These are phyloP conservation scores for Morinoia aosen DNA, from an alignment of 2,888 invertebrate genomes.

Conservation along the genomic window DNA sequence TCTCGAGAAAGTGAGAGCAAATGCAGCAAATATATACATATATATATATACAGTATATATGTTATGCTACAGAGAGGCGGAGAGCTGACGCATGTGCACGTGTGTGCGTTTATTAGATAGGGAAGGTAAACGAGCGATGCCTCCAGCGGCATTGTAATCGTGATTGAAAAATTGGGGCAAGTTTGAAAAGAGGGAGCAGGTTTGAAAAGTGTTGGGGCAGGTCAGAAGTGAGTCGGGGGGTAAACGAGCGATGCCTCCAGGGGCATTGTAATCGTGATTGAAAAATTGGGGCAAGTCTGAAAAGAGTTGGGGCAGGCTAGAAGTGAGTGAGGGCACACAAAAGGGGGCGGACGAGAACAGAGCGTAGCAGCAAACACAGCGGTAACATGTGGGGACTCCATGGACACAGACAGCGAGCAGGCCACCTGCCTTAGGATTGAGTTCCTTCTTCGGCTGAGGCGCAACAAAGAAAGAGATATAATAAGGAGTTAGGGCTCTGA, in stretches of 20 bases:
- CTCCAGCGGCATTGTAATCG: not conserved
- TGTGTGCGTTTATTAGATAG: not conserved
- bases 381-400: not conserved
- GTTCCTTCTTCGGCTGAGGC: conserved; percentile 72
- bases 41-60: too few species aligned
- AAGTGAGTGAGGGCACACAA: not conserved
- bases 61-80: conserved; percentile 29
- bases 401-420: conserved; percentile 58
- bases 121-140: not conserved
- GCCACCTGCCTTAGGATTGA: conserved; percentile 73
- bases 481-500: not conserved
- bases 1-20: not conserved
- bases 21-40: not conserved
- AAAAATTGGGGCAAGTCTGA: not conserved
- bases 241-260: not conserved
- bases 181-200: too few species aligned
- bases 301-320: not conserved
- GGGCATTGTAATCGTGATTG: not conserved
- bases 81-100: not conserved
- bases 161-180: not conserved
- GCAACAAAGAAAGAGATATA: conserved; percentile 64
- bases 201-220: too few species aligned
- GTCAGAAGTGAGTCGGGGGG: not conserved
- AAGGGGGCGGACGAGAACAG: not conserved
- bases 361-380: not conserved